phyloP scores from a whole-genome alignment of 2,113 vertebrate species.

The Otocyon megalotis region DNA sequence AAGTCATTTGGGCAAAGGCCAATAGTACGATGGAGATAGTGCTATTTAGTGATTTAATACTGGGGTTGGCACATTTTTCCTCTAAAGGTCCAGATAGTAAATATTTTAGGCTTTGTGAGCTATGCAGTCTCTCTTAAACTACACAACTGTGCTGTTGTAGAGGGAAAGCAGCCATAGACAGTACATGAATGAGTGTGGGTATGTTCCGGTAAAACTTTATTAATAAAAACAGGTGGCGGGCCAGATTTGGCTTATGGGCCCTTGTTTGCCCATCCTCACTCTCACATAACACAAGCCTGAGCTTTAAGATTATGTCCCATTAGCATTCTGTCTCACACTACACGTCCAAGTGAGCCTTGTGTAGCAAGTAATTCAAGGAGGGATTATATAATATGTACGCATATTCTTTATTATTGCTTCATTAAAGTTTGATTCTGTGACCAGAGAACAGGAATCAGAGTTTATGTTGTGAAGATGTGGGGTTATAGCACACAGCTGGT shows the following conservation, averaged over 20 bases:
- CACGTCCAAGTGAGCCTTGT: not conserved
- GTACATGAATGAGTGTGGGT: not conserved
- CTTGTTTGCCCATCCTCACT: not conserved
- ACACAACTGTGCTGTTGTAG: not conserved
- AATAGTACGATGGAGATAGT: not conserved
- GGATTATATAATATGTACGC: not conserved
- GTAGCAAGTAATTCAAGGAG: not conserved
- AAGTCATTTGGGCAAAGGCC: not conserved
- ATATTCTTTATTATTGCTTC: not conserved
- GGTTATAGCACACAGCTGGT: not conserved
- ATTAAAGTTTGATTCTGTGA: not conserved
- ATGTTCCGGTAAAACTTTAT: constrained; percentile 35
- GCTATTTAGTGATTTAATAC: not conserved
- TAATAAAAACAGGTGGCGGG: not conserved
- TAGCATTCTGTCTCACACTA: not conserved
- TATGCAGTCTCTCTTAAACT: not conserved
- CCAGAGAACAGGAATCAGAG: not conserved
- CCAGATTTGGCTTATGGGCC: not conserved
- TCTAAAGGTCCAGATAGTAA: not conserved
- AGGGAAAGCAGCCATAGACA: not conserved
- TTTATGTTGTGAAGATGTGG: not conserved
- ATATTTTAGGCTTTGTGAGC: constrained; percentile 19
- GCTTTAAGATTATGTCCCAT: not conserved
- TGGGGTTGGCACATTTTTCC: not conserved
- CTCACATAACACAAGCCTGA: not conserved